Evolutionary conservation across 1,140 invertebrate species (phyloP).

Genomic region (Diorhabda elongata): DNA sequence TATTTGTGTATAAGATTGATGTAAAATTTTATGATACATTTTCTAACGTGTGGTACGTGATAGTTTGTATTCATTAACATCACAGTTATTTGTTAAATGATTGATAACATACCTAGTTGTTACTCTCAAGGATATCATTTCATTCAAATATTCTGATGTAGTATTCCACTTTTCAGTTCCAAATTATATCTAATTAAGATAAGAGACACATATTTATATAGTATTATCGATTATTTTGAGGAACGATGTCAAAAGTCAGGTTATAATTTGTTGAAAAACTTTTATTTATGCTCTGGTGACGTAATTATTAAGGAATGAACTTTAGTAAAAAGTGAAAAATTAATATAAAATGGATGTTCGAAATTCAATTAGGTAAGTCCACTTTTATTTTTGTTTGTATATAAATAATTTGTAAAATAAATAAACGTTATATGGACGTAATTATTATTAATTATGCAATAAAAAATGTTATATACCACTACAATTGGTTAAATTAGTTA

Average conservation of each 20-base stretch:
- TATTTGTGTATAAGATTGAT: too few species aligned
- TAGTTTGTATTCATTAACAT: too few species aligned
- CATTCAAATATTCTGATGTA: neutral
- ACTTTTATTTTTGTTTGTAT: neutral
- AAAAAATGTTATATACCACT: too few species aligned
- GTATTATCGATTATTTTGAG: constrained; percentile 11
- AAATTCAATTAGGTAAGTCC: constrained; percentile 4
- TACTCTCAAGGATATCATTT: neutral
- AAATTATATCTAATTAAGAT: too few species aligned
- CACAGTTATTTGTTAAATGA: neutral
- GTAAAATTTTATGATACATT: too few species aligned
- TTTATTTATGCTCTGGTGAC: constrained; percentile 10
- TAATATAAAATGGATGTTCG: constrained; percentile 4
- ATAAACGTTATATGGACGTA: too few species aligned
- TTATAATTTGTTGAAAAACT: constrained; percentile 2
- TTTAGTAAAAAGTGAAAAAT: constrained; percentile 6
- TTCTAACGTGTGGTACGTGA: too few species aligned
- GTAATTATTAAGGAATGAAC: constrained; percentile 17
- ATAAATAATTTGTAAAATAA: too few species aligned
- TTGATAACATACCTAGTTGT: neutral
- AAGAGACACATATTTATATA: neutral
- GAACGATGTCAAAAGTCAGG: neutral
- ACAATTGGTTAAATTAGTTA: too few species aligned
- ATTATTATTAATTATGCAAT: too few species aligned
- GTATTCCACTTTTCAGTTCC: too few species aligned